phyloP scores from a whole-genome alignment of 2,797 vertebrate genomes.

The Hirundo rustica region DNA sequence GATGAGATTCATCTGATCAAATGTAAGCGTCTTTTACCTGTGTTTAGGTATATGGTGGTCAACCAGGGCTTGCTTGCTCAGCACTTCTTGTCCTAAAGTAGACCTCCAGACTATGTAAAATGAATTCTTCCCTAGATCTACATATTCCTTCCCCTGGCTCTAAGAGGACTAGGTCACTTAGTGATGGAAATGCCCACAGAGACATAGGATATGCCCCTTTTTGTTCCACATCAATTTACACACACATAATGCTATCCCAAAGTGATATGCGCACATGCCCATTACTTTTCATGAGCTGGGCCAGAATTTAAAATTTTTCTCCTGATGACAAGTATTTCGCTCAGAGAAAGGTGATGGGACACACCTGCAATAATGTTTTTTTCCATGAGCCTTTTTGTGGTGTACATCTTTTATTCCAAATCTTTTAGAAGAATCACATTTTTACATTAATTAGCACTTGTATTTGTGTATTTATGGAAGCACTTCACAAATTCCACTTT shows the following conservation, averaged over 20 bases:
- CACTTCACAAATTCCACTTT: conserved; percentile 25
- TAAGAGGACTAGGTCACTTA: neutral
- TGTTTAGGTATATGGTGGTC: neutral
- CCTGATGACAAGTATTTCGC: neutral
- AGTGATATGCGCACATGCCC: neutral
- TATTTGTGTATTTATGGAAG: conserved; percentile 4
- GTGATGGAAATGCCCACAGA: neutral
- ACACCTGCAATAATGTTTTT: neutral
- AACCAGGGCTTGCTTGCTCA: neutral
- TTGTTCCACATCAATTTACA: neutral
- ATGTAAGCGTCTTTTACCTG: neutral
- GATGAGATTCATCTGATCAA: neutral
- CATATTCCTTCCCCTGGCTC: neutral
- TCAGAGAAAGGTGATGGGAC: neutral
- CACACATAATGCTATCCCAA: neutral
- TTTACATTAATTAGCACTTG: conserved; percentile 27
- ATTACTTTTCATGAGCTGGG: neutral
- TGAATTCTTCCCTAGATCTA: neutral
- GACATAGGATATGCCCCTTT: neutral
- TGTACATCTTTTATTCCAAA: neutral
- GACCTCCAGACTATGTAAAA: neutral
- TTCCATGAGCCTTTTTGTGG: neutral
- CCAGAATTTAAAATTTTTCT: neutral
- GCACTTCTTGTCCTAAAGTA: neutral
- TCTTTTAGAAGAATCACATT: neutral